phyloP scores from a whole-genome alignment of 2,113 vertebrate species.

The Tetrax tetrax region DNA sequence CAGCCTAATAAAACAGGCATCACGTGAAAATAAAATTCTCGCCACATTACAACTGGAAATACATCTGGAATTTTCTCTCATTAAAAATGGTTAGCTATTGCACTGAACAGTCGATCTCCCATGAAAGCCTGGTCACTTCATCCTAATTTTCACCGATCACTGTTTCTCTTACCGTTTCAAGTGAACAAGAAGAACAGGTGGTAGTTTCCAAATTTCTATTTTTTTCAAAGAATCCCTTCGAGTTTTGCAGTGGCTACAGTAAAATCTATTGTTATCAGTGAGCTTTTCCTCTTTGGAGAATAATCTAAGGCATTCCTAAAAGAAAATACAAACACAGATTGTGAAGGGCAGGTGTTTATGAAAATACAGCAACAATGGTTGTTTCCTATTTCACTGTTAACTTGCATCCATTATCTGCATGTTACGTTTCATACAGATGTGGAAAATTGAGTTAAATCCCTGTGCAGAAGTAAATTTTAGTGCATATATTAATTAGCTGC shows the following conservation, averaged over 20 bases:
- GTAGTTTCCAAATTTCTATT: constrained; percentile 98
- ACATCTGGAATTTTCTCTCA: neutral
- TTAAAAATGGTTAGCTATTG: neutral
- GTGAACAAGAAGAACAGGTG: constrained; percentile 93
- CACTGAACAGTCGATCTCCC: neutral
- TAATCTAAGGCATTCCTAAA: constrained; percentile 93
- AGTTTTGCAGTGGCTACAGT: constrained; percentile 94
- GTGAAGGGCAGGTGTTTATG: neutral
- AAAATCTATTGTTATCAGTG: constrained; percentile 95
- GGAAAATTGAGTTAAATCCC: neutral
- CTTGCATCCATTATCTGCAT: neutral
- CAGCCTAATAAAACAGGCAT: neutral
- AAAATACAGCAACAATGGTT: neutral
- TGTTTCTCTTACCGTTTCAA: constrained; percentile 86
- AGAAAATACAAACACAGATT: neutral
- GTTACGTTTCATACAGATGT: neutral
- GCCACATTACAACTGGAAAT: neutral
- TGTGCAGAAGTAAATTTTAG: neutral
- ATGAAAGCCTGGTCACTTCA: neutral
- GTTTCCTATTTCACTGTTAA: neutral
- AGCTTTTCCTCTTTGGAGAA: constrained; percentile 98
- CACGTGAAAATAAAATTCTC: neutral
- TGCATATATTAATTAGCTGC: neutral
- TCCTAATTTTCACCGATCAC: neutral
- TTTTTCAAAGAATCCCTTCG: constrained; percentile 95